These are phyloP conservation scores for Seira sanloemensis DNA, from an alignment of 2,888 invertebrate species.

Conservation along the genomic window DNA sequence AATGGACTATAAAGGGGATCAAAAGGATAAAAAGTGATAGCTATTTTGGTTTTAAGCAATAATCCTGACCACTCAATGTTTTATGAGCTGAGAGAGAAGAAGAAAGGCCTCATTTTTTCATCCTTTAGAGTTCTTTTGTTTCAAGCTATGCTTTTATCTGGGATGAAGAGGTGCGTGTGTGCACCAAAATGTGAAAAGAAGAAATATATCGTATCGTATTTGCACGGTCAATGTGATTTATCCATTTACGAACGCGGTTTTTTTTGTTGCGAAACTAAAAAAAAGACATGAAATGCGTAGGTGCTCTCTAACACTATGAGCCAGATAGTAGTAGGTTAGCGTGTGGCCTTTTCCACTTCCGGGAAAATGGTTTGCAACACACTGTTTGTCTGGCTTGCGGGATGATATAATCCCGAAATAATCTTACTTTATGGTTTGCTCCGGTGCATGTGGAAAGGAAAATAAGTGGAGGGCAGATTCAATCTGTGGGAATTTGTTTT, in stretches of 20 bases:
- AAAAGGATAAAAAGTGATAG: constrained; percentile 61
- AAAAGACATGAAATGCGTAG: not conserved
- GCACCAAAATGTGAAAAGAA: not conserved
- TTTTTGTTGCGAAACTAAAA: not conserved
- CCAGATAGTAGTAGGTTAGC: not conserved
- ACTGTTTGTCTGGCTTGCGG: not conserved
- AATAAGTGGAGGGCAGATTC: constrained; percentile 35
- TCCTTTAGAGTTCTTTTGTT: constrained; percentile 27
- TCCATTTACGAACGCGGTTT: too few species aligned
- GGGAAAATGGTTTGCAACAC: not conserved
- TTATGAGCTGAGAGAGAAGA: constrained; percentile 52
- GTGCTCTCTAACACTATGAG: not conserved
- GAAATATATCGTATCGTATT: not conserved
- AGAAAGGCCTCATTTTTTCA: not conserved
- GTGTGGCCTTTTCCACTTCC: not conserved
- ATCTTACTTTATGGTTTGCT: constrained; percentile 13
- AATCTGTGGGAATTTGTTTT: constrained; percentile 51
- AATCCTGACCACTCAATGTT: constrained; percentile 68
- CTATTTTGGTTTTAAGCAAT: constrained; percentile 62
- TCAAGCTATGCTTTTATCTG: constrained; percentile 18
- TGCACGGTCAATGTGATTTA: constrained; percentile 50
- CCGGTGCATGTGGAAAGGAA: constrained; percentile 10
- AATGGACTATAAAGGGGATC: constrained; percentile 61
- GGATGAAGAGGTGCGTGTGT: not conserved
- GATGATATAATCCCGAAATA: not conserved